Base-by-base conservation (phyloP, 2,888 invertebrate species). In the Parnassius glacialis region DNA sequence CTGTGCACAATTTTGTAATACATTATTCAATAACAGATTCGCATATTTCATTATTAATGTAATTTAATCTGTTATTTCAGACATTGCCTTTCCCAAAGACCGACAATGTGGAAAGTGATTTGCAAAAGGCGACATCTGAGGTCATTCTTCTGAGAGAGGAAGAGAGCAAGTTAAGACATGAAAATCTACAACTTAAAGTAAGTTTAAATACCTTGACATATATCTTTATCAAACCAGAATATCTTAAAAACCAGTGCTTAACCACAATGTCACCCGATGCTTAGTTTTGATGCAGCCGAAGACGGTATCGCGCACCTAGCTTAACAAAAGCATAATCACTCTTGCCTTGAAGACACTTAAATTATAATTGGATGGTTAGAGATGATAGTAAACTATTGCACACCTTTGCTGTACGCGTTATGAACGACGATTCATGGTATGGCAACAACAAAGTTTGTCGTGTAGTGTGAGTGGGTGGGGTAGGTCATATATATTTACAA, bases 161-260 rank as follows among this genome's bases (percentile, higher is more conserved):
- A 76, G 95, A 96, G 80, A 95, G 94, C 85, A 93, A 93, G 82
- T 92, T 97, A 84, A 94, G 95, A 89, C 95, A 96, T 90, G 97
- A 98, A 89, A 97, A 96, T 92, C 91, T 96, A 74, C 94, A 94
- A 86, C 93, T 98, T 80, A 97, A 96, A 94, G 96, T 96, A 89
- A 90, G 88, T 81, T 65, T 48, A 56, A 56, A 68, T 72, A 34
- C 34, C 67, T 60, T 64, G 48, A 57, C 10, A 34, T 57, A 3
- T 34, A 12, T 9, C 3, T 34, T 9, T 2, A 34, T 34, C 7
- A 7, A 34, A 34, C 1, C 7, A 34, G 7, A 34, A 34, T 34
- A 45, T n/a, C 11, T 12, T 2, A 45, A n/a, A n/a, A 12, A n/a
- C 7, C 45, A 45, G 45, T n/a, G 11, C 11, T n/a, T 45, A 45